Conservation (phyloP, 1,140 invertebrate species). For the Zaprionus camerounensis region DNA sequence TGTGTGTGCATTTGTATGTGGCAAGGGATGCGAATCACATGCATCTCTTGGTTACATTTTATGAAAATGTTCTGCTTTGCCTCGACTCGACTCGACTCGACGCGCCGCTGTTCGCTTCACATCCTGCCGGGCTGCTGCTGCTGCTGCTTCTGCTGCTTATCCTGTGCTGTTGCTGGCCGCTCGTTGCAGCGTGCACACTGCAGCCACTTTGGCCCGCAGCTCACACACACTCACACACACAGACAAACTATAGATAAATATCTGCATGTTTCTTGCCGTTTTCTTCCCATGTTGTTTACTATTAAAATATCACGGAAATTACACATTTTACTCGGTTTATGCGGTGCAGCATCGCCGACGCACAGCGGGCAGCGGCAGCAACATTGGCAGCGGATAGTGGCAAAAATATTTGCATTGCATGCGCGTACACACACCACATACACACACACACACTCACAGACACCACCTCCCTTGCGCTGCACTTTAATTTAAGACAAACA, state of each 20-base stretch:
- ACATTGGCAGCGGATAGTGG: slow-evolving; percentile 38
- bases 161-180: slow-evolving; percentile 64
- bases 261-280: slow-evolving; percentile 66
- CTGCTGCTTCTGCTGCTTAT: slow-evolving; percentile 56
- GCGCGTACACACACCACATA: slow-evolving; percentile 23
- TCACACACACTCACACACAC: neutral
- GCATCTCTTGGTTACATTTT: slow-evolving; percentile 82
- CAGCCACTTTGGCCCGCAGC: slow-evolving; percentile 67
- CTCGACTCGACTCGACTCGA: slow-evolving; percentile 38
- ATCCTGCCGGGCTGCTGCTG: slow-evolving; percentile 55
- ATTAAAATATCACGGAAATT: slow-evolving; percentile 83
- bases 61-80: slow-evolving; percentile 63
- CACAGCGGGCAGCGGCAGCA: slow-evolving; percentile 18
- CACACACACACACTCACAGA: slow-evolving; percentile 14
- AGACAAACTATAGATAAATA: slow-evolving; percentile 5
- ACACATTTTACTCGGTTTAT: slow-evolving; percentile 82
- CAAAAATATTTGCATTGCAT: slow-evolving; percentile 61
- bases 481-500: slow-evolving; percentile 74
- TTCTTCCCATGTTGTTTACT: slow-evolving; percentile 74
- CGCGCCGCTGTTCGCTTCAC: slow-evolving; percentile 44
- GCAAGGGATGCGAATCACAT: slow-evolving; percentile 78
- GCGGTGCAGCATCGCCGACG: slow-evolving; percentile 51
- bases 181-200: slow-evolving; percentile 6
- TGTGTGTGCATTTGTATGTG: slow-evolving; percentile 33
- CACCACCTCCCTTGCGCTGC: slow-evolving; percentile 10